Base-by-base conservation (phyloP, 2,113 vertebrate species). In the Platysternon megacephalum region DNA sequence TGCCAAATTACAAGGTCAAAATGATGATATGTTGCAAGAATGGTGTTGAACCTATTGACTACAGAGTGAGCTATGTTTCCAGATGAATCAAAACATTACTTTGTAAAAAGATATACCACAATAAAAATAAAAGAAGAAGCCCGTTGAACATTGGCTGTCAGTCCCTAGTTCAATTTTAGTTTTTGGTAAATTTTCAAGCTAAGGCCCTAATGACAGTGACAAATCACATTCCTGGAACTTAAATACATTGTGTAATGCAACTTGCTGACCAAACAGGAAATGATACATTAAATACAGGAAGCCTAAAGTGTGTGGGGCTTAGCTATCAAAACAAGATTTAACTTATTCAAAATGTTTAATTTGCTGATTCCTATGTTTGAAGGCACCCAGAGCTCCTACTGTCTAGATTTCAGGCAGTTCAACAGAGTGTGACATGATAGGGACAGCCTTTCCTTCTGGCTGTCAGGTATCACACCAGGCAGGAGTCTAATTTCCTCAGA, bases 401-500 rank as follows among this genome's bases (percentile, higher is more conserved):
- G 12, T 81, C 72, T 95, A 28, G 39, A 26, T 82, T 91, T 94
- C 51, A 92, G 29, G 55, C 48, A 52, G 32, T 82, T 28, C 5
- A 55, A 90, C 48, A 78, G 49, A 2, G 76, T 89, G 26, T 94
- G 93, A 96, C 88, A 91, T 90, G 82, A 79, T 24, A 46, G 86
- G 86, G 84, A 84, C 79, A 94, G 39, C 0, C 2, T 91, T 90
- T 92, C 53, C 78, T 95, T 85, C 78, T 90, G 80, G 29, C 58
- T 95, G 87, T 83, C 89, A 94, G 86, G 86, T 97, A 56, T 91
- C 89, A 93, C 52, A 91, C 14, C 12, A 93, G 92, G 35, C 29
- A 94, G 74, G 80, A 97, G 95, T 82, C 39, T 56, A 79, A 93
- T 95, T 92, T 94, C 85, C 89, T 83, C 2, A 0, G 2, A 44